A percentile compares a stretch with the other conserved stretches of the same genome.
Conservation (phyloP, 2,113 vertebrate species). For the Stegostoma tigrinum region DNA sequence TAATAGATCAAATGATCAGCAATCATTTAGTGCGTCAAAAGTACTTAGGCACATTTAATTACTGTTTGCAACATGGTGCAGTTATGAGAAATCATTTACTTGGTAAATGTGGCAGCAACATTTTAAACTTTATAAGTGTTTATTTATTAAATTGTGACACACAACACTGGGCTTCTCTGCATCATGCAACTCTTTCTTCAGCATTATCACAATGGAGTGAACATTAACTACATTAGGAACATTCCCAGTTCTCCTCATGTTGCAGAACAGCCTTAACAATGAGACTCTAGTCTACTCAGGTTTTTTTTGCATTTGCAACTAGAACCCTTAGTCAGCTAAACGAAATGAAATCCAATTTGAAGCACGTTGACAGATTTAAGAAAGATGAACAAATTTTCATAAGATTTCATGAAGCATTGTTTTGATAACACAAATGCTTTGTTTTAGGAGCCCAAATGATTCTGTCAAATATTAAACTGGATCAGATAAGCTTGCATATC, state of each 20-base stretch:
- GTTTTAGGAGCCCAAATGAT: neutral
- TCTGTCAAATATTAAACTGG: neutral
- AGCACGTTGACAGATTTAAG: slow-evolving; percentile 2
- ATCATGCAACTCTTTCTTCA: neutral
- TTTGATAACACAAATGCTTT: neutral
- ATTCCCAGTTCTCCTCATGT: neutral
- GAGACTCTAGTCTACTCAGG: neutral
- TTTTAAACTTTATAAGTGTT: neutral
- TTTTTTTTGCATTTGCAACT: neutral
- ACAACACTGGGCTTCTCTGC: neutral
- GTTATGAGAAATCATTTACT: neutral
- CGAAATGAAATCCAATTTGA: neutral
- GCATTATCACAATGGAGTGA: neutral
- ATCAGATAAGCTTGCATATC: neutral
- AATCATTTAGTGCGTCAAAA: neutral
- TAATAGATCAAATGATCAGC: no score
- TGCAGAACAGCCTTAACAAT: neutral
- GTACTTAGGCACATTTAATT: neutral
- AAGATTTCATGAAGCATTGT: neutral
- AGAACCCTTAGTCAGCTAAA: neutral
- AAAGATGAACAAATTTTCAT: neutral
- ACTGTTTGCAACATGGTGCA: neutral
- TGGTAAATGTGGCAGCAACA: neutral
- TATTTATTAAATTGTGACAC: neutral
- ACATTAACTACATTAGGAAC: neutral